These are phyloP conservation scores for Alentia gelatinosa DNA, from an alignment of 2,888 invertebrate genomes.

Conservation along the genomic window DNA sequence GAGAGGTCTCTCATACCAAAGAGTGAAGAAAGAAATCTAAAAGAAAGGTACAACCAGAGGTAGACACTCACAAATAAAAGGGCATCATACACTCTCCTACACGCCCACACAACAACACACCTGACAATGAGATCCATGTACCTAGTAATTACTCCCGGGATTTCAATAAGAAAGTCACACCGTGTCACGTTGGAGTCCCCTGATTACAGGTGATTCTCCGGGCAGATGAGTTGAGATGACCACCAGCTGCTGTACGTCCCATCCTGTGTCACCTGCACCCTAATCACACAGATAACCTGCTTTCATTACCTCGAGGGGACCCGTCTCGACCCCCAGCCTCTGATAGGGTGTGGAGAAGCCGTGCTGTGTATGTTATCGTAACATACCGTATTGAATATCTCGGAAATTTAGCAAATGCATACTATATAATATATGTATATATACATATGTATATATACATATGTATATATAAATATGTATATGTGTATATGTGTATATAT, in stretches of 20 bases:
- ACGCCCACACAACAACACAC: no score
- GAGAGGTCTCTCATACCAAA: no score
- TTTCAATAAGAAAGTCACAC: not conserved
- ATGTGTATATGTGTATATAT: not conserved
- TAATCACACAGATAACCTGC: constrained; percentile 41
- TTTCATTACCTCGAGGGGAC: not conserved
- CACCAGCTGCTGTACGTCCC: not conserved
- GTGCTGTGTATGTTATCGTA: no score
- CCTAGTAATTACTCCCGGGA: not conserved
- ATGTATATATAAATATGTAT: not conserved
- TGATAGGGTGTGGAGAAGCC: not conserved
- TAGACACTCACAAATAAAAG: no score
- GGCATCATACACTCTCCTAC: no score
- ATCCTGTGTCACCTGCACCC: not conserved
- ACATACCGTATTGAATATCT: no score
- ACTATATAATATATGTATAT: not conserved
- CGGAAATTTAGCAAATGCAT: no score
- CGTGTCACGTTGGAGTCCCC: not conserved
- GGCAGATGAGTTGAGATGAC: constrained; percentile 26
- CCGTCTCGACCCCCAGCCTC: not conserved
- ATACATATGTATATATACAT: not conserved
- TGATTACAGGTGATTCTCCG: constrained; percentile 14
- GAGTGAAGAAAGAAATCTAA: no score
- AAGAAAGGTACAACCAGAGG: no score
- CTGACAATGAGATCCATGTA: no score